Evolutionary conservation across 2,113 vertebrate species (phyloP).

Genomic region (Caloenas nicobarica): DNA sequence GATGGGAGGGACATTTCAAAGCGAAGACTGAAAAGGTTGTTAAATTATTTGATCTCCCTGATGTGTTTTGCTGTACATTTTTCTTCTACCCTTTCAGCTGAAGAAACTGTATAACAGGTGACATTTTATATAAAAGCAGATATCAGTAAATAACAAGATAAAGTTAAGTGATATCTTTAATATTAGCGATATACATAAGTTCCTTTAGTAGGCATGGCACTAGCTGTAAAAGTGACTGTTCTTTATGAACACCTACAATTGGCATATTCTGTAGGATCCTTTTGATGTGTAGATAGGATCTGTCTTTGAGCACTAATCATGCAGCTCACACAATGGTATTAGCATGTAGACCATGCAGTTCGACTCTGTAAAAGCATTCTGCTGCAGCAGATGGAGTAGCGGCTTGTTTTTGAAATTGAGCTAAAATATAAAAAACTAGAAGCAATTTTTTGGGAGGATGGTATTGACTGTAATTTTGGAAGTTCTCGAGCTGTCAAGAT

Average conservation of each 20-base stretch:
- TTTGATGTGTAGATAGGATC: not conserved
- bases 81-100: not conserved
- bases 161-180: not conserved
- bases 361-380: not conserved
- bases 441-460: rapidly evolving
- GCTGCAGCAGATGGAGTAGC: not conserved
- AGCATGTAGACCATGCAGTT: not conserved
- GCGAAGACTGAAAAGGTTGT: not conserved
- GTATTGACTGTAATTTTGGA: not conserved
- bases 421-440: not conserved
- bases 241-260: not conserved
- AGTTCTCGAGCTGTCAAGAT: not conserved
- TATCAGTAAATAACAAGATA: not conserved
- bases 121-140: not conserved
- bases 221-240: not conserved
- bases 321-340: not conserved
- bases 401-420: conserved; percentile 11
- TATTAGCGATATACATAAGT: not conserved
- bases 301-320: not conserved
- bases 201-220: not conserved
- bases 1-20: not conserved
- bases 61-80: not conserved
- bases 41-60: not conserved
- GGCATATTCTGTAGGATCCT: not conserved
- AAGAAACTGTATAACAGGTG: not conserved